Evolutionary conservation across 2,113 vertebrate genomes (phyloP).

Genomic region (Struthio camelus): DNA sequence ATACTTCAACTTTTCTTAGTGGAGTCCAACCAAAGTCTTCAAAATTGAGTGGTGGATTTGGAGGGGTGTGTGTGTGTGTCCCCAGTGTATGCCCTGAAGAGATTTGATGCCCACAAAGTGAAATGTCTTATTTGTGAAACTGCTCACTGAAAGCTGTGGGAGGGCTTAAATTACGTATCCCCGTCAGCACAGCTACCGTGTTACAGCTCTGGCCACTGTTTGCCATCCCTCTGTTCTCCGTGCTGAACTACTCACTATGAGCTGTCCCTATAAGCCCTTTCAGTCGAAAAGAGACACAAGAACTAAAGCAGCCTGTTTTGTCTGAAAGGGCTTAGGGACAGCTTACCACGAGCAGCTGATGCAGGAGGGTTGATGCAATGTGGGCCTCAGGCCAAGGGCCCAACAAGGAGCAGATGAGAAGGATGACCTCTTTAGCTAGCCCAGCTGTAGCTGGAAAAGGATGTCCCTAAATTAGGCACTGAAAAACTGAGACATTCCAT

Average conservation of each 20-base stretch:
- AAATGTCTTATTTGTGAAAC: not conserved
- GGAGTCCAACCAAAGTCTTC: not conserved
- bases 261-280: not conserved
- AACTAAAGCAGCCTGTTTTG: not conserved
- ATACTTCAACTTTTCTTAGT: not conserved
- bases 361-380: not conserved
- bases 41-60: not conserved
- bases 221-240: not conserved
- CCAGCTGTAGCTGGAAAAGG: constrained; percentile 12
- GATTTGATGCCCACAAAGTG: not conserved
- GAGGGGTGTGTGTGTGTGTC: not conserved
- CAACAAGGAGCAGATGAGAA: not conserved
- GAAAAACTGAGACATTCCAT: not conserved
- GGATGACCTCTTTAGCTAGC: not conserved
- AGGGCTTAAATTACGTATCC: not conserved
- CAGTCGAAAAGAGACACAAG: not conserved
- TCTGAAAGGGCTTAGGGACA: not conserved
- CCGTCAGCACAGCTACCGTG: not conserved
- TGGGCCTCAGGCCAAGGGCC: not conserved
- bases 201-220: not conserved
- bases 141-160: not conserved
- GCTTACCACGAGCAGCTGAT: not conserved
- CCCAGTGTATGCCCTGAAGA: fast-evolving
- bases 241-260: not conserved
- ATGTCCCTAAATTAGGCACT: not conserved